Evolutionary conservation across 2,113 vertebrate species (phyloP).

Genomic region (Ochotona princeps): DNA sequence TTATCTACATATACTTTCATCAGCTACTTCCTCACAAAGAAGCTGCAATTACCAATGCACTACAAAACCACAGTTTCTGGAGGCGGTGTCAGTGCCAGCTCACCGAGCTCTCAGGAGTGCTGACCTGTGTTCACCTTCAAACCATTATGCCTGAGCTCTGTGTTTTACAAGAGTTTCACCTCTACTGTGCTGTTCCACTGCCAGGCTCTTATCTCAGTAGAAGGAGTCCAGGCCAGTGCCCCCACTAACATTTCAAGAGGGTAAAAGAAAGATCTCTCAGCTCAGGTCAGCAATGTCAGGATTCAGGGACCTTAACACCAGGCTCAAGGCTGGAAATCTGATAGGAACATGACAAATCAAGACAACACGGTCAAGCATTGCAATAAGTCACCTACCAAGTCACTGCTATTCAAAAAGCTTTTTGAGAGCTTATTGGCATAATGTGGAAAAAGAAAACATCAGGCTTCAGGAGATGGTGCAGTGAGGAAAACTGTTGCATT

Average conservation of each 20-base stretch:
- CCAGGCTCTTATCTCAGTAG: slow-evolving; percentile 71
- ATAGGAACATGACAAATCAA: slow-evolving; percentile 15
- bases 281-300: background rate
- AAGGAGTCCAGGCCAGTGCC: slow-evolving; percentile 68
- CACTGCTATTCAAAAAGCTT: background rate
- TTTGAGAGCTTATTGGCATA: background rate
- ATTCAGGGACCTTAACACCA: slow-evolving; percentile 43
- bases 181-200: slow-evolving; percentile 67
- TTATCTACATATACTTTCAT: slow-evolving; percentile 52
- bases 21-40: slow-evolving; percentile 25
- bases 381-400: background rate
- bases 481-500: background rate
- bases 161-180: slow-evolving; percentile 75
- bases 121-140: slow-evolving; percentile 71
- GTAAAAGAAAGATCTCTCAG: slow-evolving; percentile 53
- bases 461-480: background rate
- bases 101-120: slow-evolving; percentile 66
- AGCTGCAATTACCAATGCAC: background rate
- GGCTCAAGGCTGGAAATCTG: slow-evolving; percentile 23
- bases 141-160: slow-evolving; percentile 53
- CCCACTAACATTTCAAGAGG: slow-evolving; percentile 63
- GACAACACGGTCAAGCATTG: background rate
- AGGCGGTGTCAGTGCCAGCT: slow-evolving; percentile 52
- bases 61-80: slow-evolving; percentile 67
- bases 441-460: background rate